Evolutionary conservation across 2,888 invertebrate genomes (phyloP), one percentile per base, ranked within the genome.

Genomic region (Thymelicus acteon): DNA sequence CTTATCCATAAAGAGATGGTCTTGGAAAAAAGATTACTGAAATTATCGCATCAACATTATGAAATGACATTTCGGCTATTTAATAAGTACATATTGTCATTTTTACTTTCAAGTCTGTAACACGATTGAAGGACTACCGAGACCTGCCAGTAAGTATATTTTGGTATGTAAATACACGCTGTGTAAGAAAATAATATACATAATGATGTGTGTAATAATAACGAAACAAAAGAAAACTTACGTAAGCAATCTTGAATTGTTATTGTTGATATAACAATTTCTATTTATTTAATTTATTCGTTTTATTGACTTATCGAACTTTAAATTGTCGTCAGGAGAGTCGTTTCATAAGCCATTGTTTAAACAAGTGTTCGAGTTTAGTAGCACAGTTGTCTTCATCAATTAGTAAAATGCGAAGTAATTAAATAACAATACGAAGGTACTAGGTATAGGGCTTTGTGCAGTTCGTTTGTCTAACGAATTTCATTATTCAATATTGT

Each of bases 21-120:
- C 24, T 24, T 24, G 3, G 3, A 24, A 24, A 24, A n/a, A n/a
- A n/a, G n/a, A n/a, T n/a, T n/a, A n/a, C n/a, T n/a, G n/a, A n/a
- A n/a, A 19, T 19, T 19, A 19, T 19, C 1, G 12, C 10, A 44
- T 44, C 7, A 44, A 12, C 12, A 44, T 40, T 40, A 40, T 40
- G 6, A 8, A 40, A 6, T 44, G 12, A 12, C 44, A 44, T 44
- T 12, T 44, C 4, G 44, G 44, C 12, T 12, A 44, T 44, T 44
- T 4, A 44, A 12, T 12, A 4, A 10, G 4, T 44, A 31, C 31
- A 31, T 3, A 12, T 8, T 19, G 19, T 37, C 4, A n/a, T 15
- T 57, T 68, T 76, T 39, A 71, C 76, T 90, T 93, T 92, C 92
- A 92, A 93, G 92, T 91, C 92, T 92, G 89, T 84, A 77, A 85